These are phyloP conservation scores for Busseola fusca DNA, from an alignment of 2,888 invertebrate genomes.

Conservation along the genomic window DNA sequence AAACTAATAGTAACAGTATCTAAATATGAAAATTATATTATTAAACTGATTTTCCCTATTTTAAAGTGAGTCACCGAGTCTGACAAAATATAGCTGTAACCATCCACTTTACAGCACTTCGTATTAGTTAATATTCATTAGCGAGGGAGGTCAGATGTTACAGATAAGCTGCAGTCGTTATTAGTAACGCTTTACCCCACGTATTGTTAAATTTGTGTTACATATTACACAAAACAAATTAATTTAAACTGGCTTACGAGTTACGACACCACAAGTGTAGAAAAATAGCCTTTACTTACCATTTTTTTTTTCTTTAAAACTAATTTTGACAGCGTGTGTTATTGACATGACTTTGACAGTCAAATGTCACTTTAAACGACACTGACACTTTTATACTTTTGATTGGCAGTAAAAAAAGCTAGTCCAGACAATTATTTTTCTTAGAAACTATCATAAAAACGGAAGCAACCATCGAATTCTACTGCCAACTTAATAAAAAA, in stretches of 20 bases:
- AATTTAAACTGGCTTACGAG: conserved; percentile 1
- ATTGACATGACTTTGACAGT: conserved; percentile 41
- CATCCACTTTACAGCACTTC: conserved; percentile 73
- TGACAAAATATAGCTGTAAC: conserved; percentile 68
- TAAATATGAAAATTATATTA: neutral
- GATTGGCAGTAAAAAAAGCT: conserved; percentile 28
- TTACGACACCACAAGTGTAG: neutral
- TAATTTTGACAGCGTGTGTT: neutral
- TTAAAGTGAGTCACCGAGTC: conserved; percentile 78
- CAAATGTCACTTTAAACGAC: conserved; percentile 19
- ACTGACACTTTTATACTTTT: conserved; percentile 29
- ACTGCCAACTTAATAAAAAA: conserved; percentile 24
- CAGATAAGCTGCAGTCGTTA: conserved; percentile 73
- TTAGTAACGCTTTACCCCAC: conserved; percentile 58
- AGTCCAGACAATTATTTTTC: neutral
- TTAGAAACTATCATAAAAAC: conserved; percentile 11
- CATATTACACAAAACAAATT: conserved; percentile 45
- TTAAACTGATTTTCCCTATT: conserved; percentile 40
- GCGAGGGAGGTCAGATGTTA: conserved; percentile 80
- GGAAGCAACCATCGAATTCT: conserved; percentile 20
- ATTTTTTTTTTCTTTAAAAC: conserved; percentile 7
- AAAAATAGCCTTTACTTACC: neutral
- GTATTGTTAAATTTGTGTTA: conserved; percentile 49
- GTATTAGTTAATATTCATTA: conserved; percentile 88
- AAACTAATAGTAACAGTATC: neutral